Conservation (phyloP, 2,113 vertebrate species). For the Ageneiosus marmoratus region DNA sequence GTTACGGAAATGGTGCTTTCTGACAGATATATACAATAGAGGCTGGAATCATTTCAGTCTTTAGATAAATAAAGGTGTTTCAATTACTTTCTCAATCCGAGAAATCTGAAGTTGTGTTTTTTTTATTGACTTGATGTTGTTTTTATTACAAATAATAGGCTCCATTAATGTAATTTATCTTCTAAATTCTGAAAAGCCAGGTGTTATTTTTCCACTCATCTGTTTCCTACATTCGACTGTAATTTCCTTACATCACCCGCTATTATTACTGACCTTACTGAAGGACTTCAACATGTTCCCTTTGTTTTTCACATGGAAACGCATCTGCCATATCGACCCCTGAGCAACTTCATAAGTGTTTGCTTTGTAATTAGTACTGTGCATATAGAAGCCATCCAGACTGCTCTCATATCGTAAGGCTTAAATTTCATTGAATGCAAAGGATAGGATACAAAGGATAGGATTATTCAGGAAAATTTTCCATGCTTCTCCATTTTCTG, state of each 20-base stretch:
- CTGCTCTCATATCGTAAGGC: background rate
- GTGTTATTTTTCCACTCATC: slow-evolving; percentile 2
- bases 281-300: background rate
- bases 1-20: background rate
- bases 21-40: background rate
- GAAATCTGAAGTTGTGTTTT: background rate
- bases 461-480: background rate
- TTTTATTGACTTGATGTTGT: background rate
- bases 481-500: background rate
- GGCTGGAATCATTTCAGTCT: background rate
- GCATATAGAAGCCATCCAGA: background rate
- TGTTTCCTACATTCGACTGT: slow-evolving; percentile 9
- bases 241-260: slow-evolving; percentile 20
- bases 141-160: no score
- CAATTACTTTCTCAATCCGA: background rate
- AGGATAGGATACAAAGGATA: no score
- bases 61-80: background rate
- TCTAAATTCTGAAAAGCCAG: slow-evolving; percentile 6
- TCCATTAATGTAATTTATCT: background rate
- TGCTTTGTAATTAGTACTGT: slow-evolving; percentile 15
- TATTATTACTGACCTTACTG: slow-evolving; percentile 12
- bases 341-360: slow-evolving; percentile 8
- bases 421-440: background rate
- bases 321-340: background rate
- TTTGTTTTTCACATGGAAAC: slow-evolving; percentile 8